Evolutionary conservation across 92 coral and sea anemone species (phyloP).

Genomic region (Micromussa lordhowensis): DNA sequence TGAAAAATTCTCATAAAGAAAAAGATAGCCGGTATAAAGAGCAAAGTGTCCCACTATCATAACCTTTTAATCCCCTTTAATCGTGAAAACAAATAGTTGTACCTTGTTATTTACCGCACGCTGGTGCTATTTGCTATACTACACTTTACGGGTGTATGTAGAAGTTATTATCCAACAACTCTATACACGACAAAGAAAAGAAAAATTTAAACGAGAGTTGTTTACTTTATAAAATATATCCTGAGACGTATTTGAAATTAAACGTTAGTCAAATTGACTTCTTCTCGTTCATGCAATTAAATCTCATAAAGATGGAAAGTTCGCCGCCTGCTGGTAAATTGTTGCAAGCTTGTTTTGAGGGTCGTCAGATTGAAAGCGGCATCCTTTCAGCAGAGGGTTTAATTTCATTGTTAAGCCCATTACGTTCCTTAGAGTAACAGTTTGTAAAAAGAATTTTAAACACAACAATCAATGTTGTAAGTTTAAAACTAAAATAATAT

Average conservation of each 20-base stretch:
- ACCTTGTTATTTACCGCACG: neutral
- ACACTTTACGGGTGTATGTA: neutral
- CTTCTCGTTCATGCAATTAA: constrained; percentile 7
- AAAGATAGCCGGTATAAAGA: neutral
- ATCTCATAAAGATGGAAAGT: neutral
- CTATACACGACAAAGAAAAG: neutral
- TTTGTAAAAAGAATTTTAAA: neutral
- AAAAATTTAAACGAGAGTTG: neutral
- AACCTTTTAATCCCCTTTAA: too few relatives aligned
- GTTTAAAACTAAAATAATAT: constrained; percentile 17
- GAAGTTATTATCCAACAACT: neutral
- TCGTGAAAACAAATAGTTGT: neutral
- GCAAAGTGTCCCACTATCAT: neutral
- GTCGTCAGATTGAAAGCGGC: constrained; percentile 14
- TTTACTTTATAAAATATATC: neutral
- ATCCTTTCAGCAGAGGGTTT: neutral
- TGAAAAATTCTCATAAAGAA: neutral
- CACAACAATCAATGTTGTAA: constrained; percentile 14
- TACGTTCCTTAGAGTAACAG: constrained; percentile 2
- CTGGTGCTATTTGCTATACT: neutral
- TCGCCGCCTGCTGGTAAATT: neutral
- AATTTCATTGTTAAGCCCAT: neutral
- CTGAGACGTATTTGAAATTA: neutral
- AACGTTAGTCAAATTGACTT: neutral
- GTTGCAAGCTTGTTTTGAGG: neutral